Percentiles rank a stretch among this genome's conserved stretches.
These are phyloP conservation scores for Ditylenchus weischeri DNA, from an alignment of 2,888 invertebrate species.

Conservation along the genomic window DNA sequence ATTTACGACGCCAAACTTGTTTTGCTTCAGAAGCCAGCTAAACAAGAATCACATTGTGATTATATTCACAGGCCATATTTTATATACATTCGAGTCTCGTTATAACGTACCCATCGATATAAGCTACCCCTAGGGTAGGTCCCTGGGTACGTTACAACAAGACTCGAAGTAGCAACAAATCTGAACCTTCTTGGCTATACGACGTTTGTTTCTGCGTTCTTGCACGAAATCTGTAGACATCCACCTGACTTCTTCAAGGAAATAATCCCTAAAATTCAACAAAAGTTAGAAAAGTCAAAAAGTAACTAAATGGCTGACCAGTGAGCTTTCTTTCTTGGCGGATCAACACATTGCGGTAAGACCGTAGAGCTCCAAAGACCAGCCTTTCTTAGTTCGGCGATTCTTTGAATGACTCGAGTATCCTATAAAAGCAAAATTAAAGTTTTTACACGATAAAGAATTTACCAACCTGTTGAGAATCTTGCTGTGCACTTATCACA, in stretches of 20 bases:
- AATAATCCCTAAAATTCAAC: conserved; percentile 71
- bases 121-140: too few species aligned
- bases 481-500: conserved; percentile 21
- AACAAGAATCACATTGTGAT: too few species aligned
- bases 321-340: conserved; percentile 83
- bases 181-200: conserved; percentile 37
- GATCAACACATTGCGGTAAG: conserved; percentile 72
- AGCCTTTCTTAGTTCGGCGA: conserved; percentile 25
- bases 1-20: conserved; percentile 5
- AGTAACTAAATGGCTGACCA: conserved; percentile 63
- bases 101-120: too few species aligned
- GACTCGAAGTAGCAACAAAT: too few species aligned
- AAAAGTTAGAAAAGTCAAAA: too few species aligned
- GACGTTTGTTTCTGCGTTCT: conserved; percentile 93
- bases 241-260: conserved; percentile 96
- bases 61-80: too few species aligned
- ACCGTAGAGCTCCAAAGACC: conserved; percentile 46
- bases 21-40: conserved; percentile 15
- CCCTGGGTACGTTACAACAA: too few species aligned
- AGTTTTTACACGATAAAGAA: not conserved
- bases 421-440: conserved; percentile 13
- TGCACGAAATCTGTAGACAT: conserved; percentile 93
- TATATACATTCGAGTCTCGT: too few species aligned
- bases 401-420: conserved; percentile 22
- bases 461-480: conserved; percentile 19